Evolutionary conservation across 2,113 vertebrate genomes (phyloP), one percentile per base, ranked within the genome.

Genomic region (Macrotis lagotis): DNA sequence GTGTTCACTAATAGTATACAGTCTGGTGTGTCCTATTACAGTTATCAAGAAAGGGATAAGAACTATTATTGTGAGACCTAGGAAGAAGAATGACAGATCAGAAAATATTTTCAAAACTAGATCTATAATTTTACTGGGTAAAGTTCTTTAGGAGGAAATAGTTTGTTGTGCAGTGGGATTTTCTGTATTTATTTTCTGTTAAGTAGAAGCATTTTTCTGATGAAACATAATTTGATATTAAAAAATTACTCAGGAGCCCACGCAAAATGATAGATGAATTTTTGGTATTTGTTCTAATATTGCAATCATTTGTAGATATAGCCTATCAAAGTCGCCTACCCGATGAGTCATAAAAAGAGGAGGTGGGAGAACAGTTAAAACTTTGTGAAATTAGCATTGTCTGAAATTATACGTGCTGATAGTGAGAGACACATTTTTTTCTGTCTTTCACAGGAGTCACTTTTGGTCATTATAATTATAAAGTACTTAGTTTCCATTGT

Each of bases 31-130:
- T 9, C n/a, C 51, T 95, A 92, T 95, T 97, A 95, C 26, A 94
- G 55, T 59, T 88, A 97, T 90, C 96, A 95, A 14, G 55, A 96
- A 94, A 95, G 95, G 90, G 31, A 90, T 53, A 89, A 93, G 37
- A 92, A 52, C 2, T 50, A 47, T 89, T 96, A 92, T 74, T 51
- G 47, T 47, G 89, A 90, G 28, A 50, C 37, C 88, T 28, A 51
- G 8, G 28, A 94, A 95, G 94, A 7, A 93, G 90, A 92, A 95
- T 88, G 28, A 94, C 93, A 24, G 10, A 91, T 66, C 89, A 89
- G 22, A 91, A 91, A 91, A n/a, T 31, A 74, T 51, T 94, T 8
- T 90, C 37, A 88, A 94, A 50, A 49, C 88, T 49, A 48, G 4
- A 47, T 47, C 11, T 88, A 7, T 90, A 91, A 83, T 92, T 92